Base-by-base conservation (phyloP, 2,888 invertebrate genomes). In the Oscheius sp. region DNA sequence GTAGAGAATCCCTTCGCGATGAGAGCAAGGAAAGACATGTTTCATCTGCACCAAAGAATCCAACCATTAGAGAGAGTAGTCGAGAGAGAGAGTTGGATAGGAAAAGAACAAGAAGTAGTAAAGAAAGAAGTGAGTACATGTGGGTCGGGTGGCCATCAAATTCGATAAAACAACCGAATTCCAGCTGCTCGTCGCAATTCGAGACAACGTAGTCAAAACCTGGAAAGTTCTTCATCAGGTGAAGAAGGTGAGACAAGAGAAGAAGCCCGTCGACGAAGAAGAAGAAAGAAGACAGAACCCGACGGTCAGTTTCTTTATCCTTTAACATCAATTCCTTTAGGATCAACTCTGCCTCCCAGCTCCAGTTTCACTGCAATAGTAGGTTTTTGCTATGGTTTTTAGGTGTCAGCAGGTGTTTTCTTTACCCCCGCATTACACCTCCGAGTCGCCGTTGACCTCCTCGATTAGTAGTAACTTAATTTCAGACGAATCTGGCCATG, bases 131-230 rank as follows among this genome's bases (percentile, higher is more conserved):
- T 76, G 22, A 38, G 64, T 28, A 22, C 33, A 47, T 28, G 62
- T 49, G 33, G 47, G 33, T 24, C 41, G 41, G 22, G 41, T 28
- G 47, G 47, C 14, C 47, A 22, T 47, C 26, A 20, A 26, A 63
- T 17, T 20, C 62, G 30, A 33, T 44, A 56, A 54, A 65, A 28
- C 44, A 44, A 67, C 17, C n/a, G 20, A 20, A n/a, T 36, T 57
- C 67, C 61, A 77, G 77, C 77, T n/a, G 75, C 75, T 14, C 73
- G 77, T 6, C 73, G 77, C n/a, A 67, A 56, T 33, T 77, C 77
- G 41, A 66, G 77, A 22, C 75, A 77, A 41, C 69, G 71, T 26
- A 74, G 74, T 56, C 74, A 71, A 36, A 68, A 77, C 17, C 20
- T 47, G 54, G 70, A 74, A 17, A 68, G 67, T 20, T 74, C 74